A percentile compares a stretch with the other conserved stretches of the same genome.
These are phyloP conservation scores for Mellilla xanthometata DNA, from an alignment of 2,888 invertebrate species.

Conservation along the genomic window DNA sequence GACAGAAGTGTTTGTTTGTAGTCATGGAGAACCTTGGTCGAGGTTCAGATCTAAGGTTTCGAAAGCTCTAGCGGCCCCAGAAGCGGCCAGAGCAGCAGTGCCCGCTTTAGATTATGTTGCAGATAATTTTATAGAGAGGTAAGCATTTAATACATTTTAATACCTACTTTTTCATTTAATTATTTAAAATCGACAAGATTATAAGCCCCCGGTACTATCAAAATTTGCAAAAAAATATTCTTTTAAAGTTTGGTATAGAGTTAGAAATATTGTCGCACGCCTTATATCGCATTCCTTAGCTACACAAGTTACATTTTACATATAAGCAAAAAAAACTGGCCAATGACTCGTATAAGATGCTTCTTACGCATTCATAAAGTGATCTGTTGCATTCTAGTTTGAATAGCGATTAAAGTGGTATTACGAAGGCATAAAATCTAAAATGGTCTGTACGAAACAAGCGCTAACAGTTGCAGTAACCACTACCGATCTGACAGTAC, in stretches of 20 bases:
- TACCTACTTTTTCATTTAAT: no score
- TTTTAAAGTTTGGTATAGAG: no score
- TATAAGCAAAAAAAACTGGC: conserved; percentile 43
- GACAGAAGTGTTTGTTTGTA: conserved; percentile 51
- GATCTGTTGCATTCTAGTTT: conserved; percentile 13
- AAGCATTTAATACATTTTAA: conserved; percentile 24
- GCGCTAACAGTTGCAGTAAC: conserved; percentile 23
- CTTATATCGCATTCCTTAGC: no score
- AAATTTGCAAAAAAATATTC: no score
- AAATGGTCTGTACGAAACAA: conserved; percentile 19
- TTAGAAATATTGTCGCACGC: no score
- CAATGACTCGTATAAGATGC: conserved; percentile 39
- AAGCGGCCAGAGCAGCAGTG: conserved; percentile 89
- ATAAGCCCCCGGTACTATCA: no score
- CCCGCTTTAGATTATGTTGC: conserved; percentile 89
- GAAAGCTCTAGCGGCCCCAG: conserved; percentile 90
- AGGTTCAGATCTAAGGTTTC: conserved; percentile 92
- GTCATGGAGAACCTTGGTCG: conserved; percentile 95
- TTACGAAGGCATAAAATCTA: conserved; percentile 25
- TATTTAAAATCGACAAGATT: no score
- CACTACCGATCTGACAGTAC: conserved; percentile 52
- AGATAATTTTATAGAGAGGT: conserved; percentile 88
- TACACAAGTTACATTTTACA: conserved; percentile 31
- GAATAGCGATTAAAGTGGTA: conserved; percentile 19
- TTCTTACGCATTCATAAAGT: conserved; percentile 20